Evolutionary conservation across 2,797 vertebrate species (phyloP).

Genomic region (Merluccius polli): DNA sequence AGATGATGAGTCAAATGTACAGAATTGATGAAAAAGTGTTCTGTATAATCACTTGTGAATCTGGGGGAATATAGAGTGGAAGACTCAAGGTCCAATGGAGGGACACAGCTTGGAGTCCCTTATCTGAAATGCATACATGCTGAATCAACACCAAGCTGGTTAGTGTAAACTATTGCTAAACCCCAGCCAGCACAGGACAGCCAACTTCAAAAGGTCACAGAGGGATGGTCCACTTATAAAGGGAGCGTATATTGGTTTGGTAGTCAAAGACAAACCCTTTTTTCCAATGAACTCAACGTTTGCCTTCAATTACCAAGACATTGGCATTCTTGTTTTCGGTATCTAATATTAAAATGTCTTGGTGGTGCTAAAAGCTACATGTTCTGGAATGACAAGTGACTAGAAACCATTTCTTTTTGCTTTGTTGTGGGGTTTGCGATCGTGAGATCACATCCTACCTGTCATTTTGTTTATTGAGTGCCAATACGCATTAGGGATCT

Average conservation of each 20-base stretch:
- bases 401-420: not conserved
- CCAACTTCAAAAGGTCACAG: not conserved
- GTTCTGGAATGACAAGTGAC: not conserved
- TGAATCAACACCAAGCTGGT: not conserved
- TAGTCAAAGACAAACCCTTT: not conserved
- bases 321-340: not conserved
- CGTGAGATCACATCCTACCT: not conserved
- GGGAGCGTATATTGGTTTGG: not conserved
- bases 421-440: too few relatives aligned
- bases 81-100: not conserved
- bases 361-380: not conserved
- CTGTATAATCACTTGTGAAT: not conserved
- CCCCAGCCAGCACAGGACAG: not conserved
- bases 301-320: not conserved
- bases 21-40: not conserved
- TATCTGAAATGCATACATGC: not conserved
- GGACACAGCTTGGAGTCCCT: not conserved
- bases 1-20: not conserved
- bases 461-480: too few relatives aligned
- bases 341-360: not conserved
- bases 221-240: not conserved
- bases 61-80: not conserved
- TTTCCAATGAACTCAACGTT: not conserved
- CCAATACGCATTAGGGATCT: too few relatives aligned
- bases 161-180: not conserved